Evolutionary conservation across 2,113 vertebrate species (phyloP).

Genomic region (Columbina picui): DNA sequence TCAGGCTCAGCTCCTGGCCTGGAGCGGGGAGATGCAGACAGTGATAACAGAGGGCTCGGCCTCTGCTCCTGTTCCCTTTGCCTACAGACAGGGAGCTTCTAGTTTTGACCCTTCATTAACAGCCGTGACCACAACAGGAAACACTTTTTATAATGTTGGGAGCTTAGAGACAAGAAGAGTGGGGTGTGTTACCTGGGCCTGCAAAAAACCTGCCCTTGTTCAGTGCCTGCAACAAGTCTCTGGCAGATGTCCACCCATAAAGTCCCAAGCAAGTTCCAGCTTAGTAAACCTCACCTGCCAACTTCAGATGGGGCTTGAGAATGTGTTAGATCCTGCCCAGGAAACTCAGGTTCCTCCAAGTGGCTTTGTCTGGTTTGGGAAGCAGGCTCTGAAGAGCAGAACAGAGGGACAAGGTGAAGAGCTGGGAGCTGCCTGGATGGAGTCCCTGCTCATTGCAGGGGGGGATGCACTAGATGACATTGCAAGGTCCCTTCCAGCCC

Average conservation of each 20-base stretch:
- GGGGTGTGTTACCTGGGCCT: not conserved
- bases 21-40: constrained; percentile 6
- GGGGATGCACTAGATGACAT: too few species aligned
- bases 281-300: not conserved
- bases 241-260: not conserved
- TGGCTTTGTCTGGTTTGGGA: not conserved
- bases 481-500: too few species aligned
- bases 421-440: not conserved
- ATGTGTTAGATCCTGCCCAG: not conserved
- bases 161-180: not conserved
- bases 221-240: not conserved
- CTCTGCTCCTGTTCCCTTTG: not conserved
- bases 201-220: not conserved
- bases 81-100: not conserved
- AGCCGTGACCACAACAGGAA: not conserved
- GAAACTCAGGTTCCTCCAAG: not conserved
- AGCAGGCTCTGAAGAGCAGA: not conserved
- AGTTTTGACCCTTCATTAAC: not conserved
- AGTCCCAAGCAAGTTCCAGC: not conserved
- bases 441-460: too few species aligned
- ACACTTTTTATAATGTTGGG: not conserved
- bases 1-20: constrained; percentile 4
- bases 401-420: not conserved
- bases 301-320: not conserved
- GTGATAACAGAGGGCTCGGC: not conserved